A percentile compares a stretch with the other conserved stretches of the same genome.
phyloP scores from a whole-genome alignment of 2,113 vertebrate genomes.

The Toxotes jaculatrix region DNA sequence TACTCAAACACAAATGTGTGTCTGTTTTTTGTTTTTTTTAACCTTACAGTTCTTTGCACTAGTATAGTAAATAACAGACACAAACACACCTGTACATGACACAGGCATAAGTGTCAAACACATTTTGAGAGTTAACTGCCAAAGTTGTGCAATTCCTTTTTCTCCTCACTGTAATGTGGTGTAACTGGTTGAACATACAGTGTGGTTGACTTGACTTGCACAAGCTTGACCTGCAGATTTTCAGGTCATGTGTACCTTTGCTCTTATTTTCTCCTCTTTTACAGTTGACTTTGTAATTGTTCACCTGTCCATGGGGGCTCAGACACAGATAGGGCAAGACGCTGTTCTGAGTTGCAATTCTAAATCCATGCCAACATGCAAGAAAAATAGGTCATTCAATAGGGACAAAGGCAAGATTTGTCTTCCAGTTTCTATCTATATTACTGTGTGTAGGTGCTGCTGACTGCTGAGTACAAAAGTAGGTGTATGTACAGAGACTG shows the following conservation, averaged over 20 bases:
- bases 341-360: constrained; percentile 1
- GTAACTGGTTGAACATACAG: constrained; percentile 53
- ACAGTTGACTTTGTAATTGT: constrained; percentile 24
- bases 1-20: constrained; percentile 35
- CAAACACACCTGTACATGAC: neutral
- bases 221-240: constrained; percentile 44
- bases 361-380: constrained; percentile 3
- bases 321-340: neutral
- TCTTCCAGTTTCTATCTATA: constrained; percentile 19
- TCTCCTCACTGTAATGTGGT: constrained; percentile 34
- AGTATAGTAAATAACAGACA: neutral
- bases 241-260: constrained; percentile 19
- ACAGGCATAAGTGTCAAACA: constrained; percentile 8
- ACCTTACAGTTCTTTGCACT: neutral
- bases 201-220: constrained; percentile 52
- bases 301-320: neutral
- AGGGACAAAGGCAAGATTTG: neutral
- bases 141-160: constrained; percentile 29
- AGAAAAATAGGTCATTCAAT: constrained; percentile 37
- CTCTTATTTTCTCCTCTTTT: constrained; percentile 26
- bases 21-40: neutral
- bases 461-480: constrained; percentile 3
- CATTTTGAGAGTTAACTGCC: constrained; percentile 42
- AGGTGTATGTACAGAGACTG: constrained; percentile 31
- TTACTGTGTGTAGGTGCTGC: constrained; percentile 28